Base-by-base conservation (phyloP, 2,797 vertebrate genomes). In the Kryptolebias ocellatus region DNA sequence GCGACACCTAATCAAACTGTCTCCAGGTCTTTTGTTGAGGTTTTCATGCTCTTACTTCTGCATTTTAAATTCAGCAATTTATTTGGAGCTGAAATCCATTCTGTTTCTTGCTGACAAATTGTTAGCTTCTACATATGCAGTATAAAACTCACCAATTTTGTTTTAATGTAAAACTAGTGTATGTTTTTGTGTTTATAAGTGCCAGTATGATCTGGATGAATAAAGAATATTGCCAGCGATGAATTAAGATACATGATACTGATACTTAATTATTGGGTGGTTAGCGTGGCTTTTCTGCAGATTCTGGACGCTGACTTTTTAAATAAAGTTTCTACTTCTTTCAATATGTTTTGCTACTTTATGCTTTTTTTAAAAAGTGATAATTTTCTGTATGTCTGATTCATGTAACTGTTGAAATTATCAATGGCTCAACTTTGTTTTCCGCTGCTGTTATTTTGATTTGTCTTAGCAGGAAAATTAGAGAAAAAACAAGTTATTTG, bases 1-100 rank as follows among this genome's bases (percentile, higher is more conserved):
- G 76, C 67, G 72, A 67, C 61, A 72, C 67, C 68, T 74, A 64
- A 83, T 73, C 27, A 11, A 67, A 65, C 72, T n/a, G 16, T 67
- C 59, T 73, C 57, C 4, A 62, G 57, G 74, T 70, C 58, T 72
- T 47, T 60, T 57, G 55, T 61, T 84, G 34, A 16, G 24, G 54
- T 49, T 65, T 56, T 53, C 28, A 28, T 67, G 42, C 45, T 64
- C 29, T n/a, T 16, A 47, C 52, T 45, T 54, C 62, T 55, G 9
- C 66, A 68, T 61, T 28, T 72, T 58, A 2, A 66, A 69, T 70
- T 71, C 3, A 56, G 8, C 31, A 5, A 27, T 80, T 66, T 24
- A 71, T 61, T 34, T 28, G 46, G 31, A 61, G 47, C 44, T 46
- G 12, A 20, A 27, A 4, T 10, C 0, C 5, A 4, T 71, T 70